Conservation (phyloP, 2,888 invertebrate species). For the Tenthredo amoena region DNA sequence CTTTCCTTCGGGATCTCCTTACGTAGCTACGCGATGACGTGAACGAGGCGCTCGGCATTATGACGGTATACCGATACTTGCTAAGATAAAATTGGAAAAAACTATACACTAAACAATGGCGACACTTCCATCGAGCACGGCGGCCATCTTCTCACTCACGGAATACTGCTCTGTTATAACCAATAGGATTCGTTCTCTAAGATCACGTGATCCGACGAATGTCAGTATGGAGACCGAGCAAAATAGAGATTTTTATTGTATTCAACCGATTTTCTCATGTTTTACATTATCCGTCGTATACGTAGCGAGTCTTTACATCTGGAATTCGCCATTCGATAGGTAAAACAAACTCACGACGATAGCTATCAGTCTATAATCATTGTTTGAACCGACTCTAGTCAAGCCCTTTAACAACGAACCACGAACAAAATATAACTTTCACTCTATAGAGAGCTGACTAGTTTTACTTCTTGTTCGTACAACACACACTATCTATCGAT, state of each 20-base stretch:
- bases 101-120: slow-evolving; percentile 87
- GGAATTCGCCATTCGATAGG: slow-evolving; percentile 89
- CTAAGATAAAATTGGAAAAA: slow-evolving; percentile 61
- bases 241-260: slow-evolving; percentile 78
- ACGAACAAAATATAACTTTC: slow-evolving; percentile 65
- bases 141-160: slow-evolving; percentile 90
- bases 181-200: slow-evolving; percentile 62
- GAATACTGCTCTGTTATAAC: slow-evolving; percentile 68
- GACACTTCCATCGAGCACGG: slow-evolving; percentile 88
- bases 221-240: slow-evolving; percentile 73
- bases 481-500: neutral
- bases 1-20: slow-evolving; percentile 95
- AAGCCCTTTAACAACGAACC: slow-evolving; percentile 61
- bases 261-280: slow-evolving; percentile 86
- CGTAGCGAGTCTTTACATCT: slow-evolving; percentile 93
- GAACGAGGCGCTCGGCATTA: slow-evolving; percentile 97
- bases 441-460: slow-evolving; percentile 49
- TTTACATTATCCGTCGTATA: slow-evolving; percentile 88
- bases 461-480: neutral
- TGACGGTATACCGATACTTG: slow-evolving; percentile 81
- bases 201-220: slow-evolving; percentile 65
- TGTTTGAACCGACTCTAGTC: slow-evolving; percentile 24
- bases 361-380: slow-evolving; percentile 13
- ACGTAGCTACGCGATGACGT: slow-evolving; percentile 95
- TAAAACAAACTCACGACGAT: slow-evolving; percentile 72